Base-by-base conservation (phyloP, 2,797 vertebrate genomes). In the Triplophysa bombifrons region DNA sequence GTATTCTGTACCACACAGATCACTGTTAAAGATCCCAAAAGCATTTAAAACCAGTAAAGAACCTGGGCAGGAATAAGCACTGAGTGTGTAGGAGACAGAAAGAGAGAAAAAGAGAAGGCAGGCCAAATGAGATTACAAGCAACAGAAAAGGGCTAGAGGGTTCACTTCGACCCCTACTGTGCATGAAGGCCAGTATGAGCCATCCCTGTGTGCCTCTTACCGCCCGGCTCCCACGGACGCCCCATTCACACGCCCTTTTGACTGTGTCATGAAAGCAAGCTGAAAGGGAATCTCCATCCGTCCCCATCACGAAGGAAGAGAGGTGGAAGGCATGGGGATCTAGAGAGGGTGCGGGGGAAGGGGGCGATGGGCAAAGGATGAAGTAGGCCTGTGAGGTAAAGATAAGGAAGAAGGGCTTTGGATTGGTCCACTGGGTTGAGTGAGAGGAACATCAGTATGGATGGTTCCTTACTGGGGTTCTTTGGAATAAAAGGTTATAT, bases 241-340 rank as follows among this genome's bases (percentile, higher is more conserved):
- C 91, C 94, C 94, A 96, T 98, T 98, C 97, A 98, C 97, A 98
- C 97, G 97, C 97, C 97, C 97, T 95, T 94, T 95, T 93, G 93
- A 94, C 94, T 94, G 93, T 93, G 93, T 93, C 93, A 93, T 93
- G 92, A 93, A 94, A 94, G 93, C 89, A 88, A 90, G 84, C 91
- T 96, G 96, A 96, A 96, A 94, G 94, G 95, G 94, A 94, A 93
- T 92, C 95, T 94, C 94, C 94, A 93, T 93, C 93, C 92, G 88
- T 93, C 91, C 91, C 83, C 72, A 88, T 88, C 89, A 85, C 3
- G 74, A 51, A 76, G 71, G 64, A 61, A 82, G 61, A 38, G 80
- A 85, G 85, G 87, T 87, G 84, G 73, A 85, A 72, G 84, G 75
- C 86, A 83, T 82, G 80, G 84, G 83, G 86, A 22, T 80, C 83